Evolutionary conservation across 2,888 invertebrate genomes (phyloP).

Genomic region (Halictus ligatus): DNA sequence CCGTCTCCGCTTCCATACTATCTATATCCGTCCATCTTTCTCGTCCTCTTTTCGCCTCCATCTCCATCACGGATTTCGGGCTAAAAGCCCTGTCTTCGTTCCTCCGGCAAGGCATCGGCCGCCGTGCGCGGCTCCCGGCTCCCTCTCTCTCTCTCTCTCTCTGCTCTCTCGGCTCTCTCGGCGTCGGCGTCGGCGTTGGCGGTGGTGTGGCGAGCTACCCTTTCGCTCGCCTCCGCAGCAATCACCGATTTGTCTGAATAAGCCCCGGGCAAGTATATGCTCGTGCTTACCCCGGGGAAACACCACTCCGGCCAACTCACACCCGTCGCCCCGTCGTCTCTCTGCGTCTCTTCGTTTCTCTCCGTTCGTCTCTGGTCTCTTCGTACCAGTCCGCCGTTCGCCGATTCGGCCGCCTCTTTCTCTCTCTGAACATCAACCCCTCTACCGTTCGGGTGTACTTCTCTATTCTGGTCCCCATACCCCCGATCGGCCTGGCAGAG

Average conservation of each 20-base stretch:
- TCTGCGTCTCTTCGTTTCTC: neutral
- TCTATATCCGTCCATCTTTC: slow-evolving; percentile 62
- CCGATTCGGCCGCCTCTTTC: slow-evolving; percentile 27
- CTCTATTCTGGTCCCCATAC: slow-evolving; percentile 52
- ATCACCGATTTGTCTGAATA: slow-evolving; percentile 84
- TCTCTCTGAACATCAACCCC: slow-evolving; percentile 43
- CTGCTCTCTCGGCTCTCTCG: neutral
- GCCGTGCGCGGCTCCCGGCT: neutral
- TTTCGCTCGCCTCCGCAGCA: slow-evolving; percentile 82
- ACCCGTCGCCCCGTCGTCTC: slow-evolving; percentile 40
- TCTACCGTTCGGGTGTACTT: slow-evolving; percentile 8
- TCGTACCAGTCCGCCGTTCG: neutral
- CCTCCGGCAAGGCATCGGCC: slow-evolving; percentile 50
- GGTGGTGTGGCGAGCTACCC: slow-evolving; percentile 67
- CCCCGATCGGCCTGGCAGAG: slow-evolving; percentile 56
- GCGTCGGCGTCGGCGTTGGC: neutral
- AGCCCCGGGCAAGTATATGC: slow-evolving; percentile 83
- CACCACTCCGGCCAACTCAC: slow-evolving; percentile 75
- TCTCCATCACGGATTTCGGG: slow-evolving; percentile 55
- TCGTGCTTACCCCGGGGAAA: slow-evolving; percentile 80
- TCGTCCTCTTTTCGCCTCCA: slow-evolving; percentile 58
- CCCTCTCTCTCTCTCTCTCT: neutral
- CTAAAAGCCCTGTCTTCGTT: slow-evolving; percentile 59
- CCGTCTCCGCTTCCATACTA: neutral
- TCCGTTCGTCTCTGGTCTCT: neutral